A percentile compares a stretch with the other conserved stretches of the same genome.
These are phyloP conservation scores for Plodia interpunctella DNA, from an alignment of 1,140 invertebrate species.

Conservation along the genomic window DNA sequence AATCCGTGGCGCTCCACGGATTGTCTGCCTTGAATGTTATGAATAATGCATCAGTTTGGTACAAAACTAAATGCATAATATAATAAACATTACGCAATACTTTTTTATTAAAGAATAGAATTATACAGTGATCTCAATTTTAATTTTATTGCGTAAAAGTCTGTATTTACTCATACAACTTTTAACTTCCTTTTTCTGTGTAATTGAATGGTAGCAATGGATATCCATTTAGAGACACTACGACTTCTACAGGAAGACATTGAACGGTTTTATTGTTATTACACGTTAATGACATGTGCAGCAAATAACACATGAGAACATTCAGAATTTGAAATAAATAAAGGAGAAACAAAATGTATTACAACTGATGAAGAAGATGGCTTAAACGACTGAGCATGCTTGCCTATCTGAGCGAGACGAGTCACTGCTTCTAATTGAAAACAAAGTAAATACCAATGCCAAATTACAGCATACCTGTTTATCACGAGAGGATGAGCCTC, in stretches of 20 bases:
- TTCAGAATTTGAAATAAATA: no score
- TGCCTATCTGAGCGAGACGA: slow-evolving; percentile 32
- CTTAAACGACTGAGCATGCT: slow-evolving; percentile 20
- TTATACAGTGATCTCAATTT: neutral
- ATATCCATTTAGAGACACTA: no score
- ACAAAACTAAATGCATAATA: slow-evolving; percentile 15
- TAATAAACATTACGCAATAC: slow-evolving; percentile 20
- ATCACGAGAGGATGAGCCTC: slow-evolving; percentile 51
- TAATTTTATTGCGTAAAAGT: neutral
- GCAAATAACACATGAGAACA: neutral
- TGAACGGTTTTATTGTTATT: no score
- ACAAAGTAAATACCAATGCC: slow-evolving; percentile 51
- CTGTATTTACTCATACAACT: neutral
- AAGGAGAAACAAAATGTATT: slow-evolving; percentile 35
- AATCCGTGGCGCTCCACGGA: neutral
- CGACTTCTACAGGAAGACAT: no score
- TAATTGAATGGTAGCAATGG: no score
- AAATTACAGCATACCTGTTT: slow-evolving; percentile 50
- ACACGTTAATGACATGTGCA: no score
- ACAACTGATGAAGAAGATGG: neutral
- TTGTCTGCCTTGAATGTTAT: slow-evolving; percentile 13
- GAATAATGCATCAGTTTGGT: slow-evolving; percentile 29
- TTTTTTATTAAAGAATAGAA: neutral
- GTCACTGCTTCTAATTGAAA: slow-evolving; percentile 34
- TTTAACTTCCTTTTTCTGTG: neutral